Evolutionary conservation across 2,113 vertebrate species (phyloP), one percentile per base, ranked within the genome.

Genomic region (Calidris pygmaea): DNA sequence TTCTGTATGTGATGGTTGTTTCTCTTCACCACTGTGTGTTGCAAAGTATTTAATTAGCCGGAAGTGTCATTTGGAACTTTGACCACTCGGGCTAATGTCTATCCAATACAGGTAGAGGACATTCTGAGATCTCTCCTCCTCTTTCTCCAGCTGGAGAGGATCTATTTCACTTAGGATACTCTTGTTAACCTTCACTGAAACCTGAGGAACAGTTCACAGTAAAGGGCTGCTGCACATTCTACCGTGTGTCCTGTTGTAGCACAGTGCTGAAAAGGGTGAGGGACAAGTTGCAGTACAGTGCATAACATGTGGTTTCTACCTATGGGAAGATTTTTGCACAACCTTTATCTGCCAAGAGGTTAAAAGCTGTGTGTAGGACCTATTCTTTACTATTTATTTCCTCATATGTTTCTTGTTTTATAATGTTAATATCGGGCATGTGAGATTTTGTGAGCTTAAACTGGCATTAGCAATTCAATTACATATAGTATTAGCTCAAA

Each of bases 211-310:
- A 41, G 8, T 16, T 82, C 19, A 16, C 20, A 50, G 56, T 10
- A 11, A 13, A 55, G 21, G 10, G 26, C 12, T 74, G 30, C 23
- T 81, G 74, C 10, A 1, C 5, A 6, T 74, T 20, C 8, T 58
- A 3, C 37, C 0, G 0, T n/a, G 35, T 11, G 10, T 63, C 15
- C 19, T 59, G 0, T 37, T 45, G 29, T 50, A 68, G 27, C 62
- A 20, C 7, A 7, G n/a, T 7, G 47, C 34, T 90, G 26, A 45
- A 81, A 81, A 35, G 14, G 24, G 7, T 27, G n/a, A 79, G 23
- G n/a, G 32, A 16, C 7, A 47, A 29, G 20, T 24, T 60, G 55
- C 34, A 13, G 4, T 78, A 41, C 19, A 6, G 27, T 9, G 8
- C 2, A 0, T 43, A 29, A n/a, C 20, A 24, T 2, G 4, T 4